Evolutionary conservation across 2,113 vertebrate genomes (phyloP).

Genomic region (Ptychochromis oligacanthus): DNA sequence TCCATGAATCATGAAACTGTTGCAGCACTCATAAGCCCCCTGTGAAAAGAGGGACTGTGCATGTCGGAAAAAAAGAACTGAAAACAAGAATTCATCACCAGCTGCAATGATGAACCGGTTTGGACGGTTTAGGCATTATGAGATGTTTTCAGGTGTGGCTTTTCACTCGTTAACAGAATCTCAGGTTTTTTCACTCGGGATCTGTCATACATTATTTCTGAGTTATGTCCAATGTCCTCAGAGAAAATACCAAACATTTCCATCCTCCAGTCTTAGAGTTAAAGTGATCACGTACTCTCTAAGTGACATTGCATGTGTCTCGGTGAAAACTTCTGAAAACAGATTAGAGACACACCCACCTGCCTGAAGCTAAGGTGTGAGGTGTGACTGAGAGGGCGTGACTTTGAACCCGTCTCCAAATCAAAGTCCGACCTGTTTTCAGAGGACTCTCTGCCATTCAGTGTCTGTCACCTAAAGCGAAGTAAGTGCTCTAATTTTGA

Average conservation of each 20-base stretch:
- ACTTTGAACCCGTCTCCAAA: slow-evolving; percentile 13
- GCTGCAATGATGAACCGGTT: not conserved
- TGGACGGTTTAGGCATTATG: not conserved
- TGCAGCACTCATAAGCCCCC: not conserved
- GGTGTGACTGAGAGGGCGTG: slow-evolving; percentile 42
- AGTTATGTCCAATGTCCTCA: not conserved
- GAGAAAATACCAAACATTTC: not conserved
- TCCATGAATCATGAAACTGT: not conserved
- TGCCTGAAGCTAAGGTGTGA: not conserved
- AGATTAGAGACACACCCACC: not conserved
- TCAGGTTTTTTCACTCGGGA: not conserved
- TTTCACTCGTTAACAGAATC: not conserved
- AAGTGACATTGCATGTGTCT: not conserved
- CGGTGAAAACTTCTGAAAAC: not conserved
- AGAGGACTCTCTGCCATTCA: slow-evolving; percentile 34
- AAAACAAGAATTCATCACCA: not conserved
- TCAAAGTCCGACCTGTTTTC: slow-evolving; percentile 4
- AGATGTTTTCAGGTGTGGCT: not conserved
- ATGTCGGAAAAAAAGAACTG: not conserved
- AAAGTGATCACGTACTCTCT: not conserved
- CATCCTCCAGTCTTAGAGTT: not conserved
- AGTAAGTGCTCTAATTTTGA: slow-evolving; percentile 49
- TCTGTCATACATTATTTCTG: not conserved
- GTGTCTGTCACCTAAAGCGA: slow-evolving; percentile 8
- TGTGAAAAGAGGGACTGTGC: not conserved